Base-by-base conservation (phyloP, 2,113 vertebrate genomes). In the Anseranas semipalmata region DNA sequence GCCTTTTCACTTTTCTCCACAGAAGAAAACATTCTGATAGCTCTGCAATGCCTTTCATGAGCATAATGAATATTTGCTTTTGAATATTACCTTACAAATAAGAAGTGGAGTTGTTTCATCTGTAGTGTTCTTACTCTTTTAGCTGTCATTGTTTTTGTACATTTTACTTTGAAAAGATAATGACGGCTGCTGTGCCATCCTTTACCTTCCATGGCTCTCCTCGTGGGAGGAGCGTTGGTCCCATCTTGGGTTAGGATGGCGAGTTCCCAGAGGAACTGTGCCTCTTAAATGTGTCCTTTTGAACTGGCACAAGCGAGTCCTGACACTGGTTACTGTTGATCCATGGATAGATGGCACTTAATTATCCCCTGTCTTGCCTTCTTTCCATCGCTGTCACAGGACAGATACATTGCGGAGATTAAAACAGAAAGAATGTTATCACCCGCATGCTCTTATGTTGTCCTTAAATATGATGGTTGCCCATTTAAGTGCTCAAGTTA, bases 51-150 rank as follows among this genome's bases (percentile, higher is more conserved):
- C 50, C 50, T 80, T 94, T 87, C 83, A 59, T 27, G 9, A 84
- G 35, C 8, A 5, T 94, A 95, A 95, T 93, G 55, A 87, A 95
- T 95, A 78, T 75, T 92, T 91, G 33, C 48, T 85, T 88, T 95
- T 58, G 52, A 92, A 43, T 65, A 60, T 86, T 78, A 60, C 43
- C 12, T 81, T 77, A 41, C 33, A 92, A 92, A 78, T 90, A 89
- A 92, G 56, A 88, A 65, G 28, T 20, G 33, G 46, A 74, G 24
- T 39, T 65, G 33, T 85, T 94, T 75, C 60, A 53, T 79, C 66
- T 76, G 5, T 52, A 59, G 30, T 32, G 25, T 5, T 79, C 84
- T 94, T n/a, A 46, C 73, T 41, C 30, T 87, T 92, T 76, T 53
- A 50, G 10, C 92, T 92, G 48, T 79, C 10, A 9, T 83, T 90